These are phyloP conservation scores for Drosophila lini DNA, from an alignment of 1,140 invertebrate species.

Conservation along the genomic window DNA sequence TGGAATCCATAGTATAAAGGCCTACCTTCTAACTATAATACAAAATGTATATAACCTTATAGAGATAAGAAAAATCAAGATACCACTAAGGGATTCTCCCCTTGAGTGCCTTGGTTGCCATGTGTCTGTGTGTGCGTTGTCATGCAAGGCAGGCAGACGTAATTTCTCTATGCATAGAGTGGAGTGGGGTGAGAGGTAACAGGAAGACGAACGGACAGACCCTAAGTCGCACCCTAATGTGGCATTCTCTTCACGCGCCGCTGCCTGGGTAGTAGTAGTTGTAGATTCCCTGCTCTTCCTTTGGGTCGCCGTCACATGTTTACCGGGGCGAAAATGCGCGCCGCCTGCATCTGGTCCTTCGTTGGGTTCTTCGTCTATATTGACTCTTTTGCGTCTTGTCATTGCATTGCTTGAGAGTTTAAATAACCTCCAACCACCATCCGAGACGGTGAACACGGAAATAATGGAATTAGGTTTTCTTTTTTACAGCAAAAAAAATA, in stretches of 20 bases:
- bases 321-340: slow-evolving; percentile 36
- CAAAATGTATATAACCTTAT: not conserved
- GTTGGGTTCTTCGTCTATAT: not conserved
- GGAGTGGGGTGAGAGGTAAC: slow-evolving; percentile 4
- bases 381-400: slow-evolving; percentile 22
- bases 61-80: slow-evolving; percentile 21
- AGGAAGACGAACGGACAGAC: slow-evolving; percentile 28
- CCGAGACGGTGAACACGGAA: not conserved
- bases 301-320: slow-evolving; percentile 31
- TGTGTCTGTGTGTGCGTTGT: slow-evolving; percentile 11
- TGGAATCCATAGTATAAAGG: not conserved
- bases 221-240: slow-evolving; percentile 58
- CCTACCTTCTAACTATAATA: not conserved
- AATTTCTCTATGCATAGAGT: slow-evolving; percentile 12
- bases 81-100: slow-evolving; percentile 4
- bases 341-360: slow-evolving; percentile 35
- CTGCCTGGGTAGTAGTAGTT: slow-evolving; percentile 25
- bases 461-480: slow-evolving; percentile 8
- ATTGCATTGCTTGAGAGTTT: not conserved
- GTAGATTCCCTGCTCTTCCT: slow-evolving; percentile 23
- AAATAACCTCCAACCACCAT: not conserved
- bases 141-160: slow-evolving; percentile 26
- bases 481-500: not conserved
- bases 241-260: slow-evolving; percentile 44
- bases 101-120: slow-evolving; percentile 13